Percentiles rank a stretch among this genome's conserved stretches.
phyloP scores from a whole-genome alignment of 2,113 vertebrate genomes.

The Leucoraja erinaceus region DNA sequence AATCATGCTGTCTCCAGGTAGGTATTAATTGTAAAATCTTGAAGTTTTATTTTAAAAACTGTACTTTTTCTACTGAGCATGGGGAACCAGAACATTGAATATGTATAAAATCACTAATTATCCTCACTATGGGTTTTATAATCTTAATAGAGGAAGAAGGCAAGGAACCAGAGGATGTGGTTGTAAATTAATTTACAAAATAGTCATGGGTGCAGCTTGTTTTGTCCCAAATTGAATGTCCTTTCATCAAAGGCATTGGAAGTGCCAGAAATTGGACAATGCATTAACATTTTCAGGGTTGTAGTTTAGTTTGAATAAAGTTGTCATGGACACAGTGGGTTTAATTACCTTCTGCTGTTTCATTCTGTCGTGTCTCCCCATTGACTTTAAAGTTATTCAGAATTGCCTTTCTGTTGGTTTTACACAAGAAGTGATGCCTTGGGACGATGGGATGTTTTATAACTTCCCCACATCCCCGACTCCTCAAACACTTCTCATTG shows the following conservation, averaged over 20 bases:
- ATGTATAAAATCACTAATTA: not conserved
- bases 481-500: not conserved
- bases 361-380: not conserved
- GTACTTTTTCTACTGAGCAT: not conserved
- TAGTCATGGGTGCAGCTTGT: not conserved
- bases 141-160: not conserved
- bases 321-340: not conserved
- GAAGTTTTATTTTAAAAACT: not conserved
- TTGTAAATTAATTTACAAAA: not conserved
- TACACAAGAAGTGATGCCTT: too few relatives aligned
- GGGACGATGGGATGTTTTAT: too few relatives aligned
- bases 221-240: too few relatives aligned
- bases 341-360: not conserved
- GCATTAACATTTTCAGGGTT: not conserved
- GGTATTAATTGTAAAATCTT: not conserved
- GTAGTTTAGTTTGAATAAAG: not conserved
- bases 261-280: not conserved
- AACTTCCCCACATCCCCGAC: too few relatives aligned
- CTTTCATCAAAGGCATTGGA: too few relatives aligned
- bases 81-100: not conserved
- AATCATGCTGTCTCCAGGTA: slow-evolving; percentile 98
- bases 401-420: not conserved
- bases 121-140: not conserved
- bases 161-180: not conserved
- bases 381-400: not conserved